Evolutionary conservation across 2,888 invertebrate genomes (phyloP), one percentile per base, ranked within the genome.

Genomic region (Notodonta dromedarius): DNA sequence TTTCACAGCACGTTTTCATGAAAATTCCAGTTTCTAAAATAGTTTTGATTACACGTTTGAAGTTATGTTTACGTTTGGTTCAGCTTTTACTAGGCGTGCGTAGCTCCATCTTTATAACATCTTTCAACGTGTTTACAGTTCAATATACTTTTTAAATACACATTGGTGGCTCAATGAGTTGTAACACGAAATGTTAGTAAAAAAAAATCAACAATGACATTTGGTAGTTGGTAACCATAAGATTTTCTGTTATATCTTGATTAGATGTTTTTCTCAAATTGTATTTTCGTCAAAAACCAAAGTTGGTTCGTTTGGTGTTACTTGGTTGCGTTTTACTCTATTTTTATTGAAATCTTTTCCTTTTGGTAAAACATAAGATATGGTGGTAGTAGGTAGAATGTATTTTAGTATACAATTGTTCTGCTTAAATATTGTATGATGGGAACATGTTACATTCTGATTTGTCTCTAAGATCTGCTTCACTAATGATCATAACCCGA

Each of bases 71-170:
- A 83, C 72, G 76, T 76, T 78, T 79, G 66, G 73, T 73, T 73
- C 66, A 70, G 70, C 71, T 73, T 75, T 76, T 77, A 74, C 72
- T 77, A 76, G 72, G 71, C 72, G 73, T 72, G 79, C 69, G 75
- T 72, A 75, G 66, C 72, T 77, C 76, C 87, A 84, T 89, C 89
- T 92, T 90, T 86, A 83, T 81, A 83, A 83, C 82, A 87, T 91
- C 91, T 89, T 88, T 91, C 91, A 89, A 79, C 78, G 70, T 86
- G 87, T 88, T 86, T 84, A 87, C 81, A 77, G 89, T 90, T 90
- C 89, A 91, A 89, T 74, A 89, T 84, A 89, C 88, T 85, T 83
- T 79, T 73, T 70, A 72, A 74, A 67, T 71, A 56, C 58, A 55
- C 55, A 53, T 55, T 46, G 55, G 59, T 69, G 66, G 70, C 61